Percentiles rank a stretch among this genome's conserved stretches.
Conservation (phyloP, 23 tunicate species). For the Halocynthia roretzi region DNA sequence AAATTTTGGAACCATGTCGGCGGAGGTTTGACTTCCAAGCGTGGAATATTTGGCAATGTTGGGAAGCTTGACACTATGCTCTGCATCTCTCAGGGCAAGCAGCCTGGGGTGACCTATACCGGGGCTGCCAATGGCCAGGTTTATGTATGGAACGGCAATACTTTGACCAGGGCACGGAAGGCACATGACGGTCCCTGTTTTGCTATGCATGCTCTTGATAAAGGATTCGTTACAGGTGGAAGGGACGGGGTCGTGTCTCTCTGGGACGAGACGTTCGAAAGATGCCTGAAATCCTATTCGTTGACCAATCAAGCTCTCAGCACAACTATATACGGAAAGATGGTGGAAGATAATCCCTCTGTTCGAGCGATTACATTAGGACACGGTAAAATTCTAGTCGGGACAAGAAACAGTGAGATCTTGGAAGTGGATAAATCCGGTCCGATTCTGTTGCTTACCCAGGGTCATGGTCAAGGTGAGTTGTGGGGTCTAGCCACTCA, state of each 20-base stretch:
- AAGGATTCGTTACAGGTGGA: slow-evolving; percentile 97
- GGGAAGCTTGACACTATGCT: slow-evolving; percentile 87
- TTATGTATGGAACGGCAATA: slow-evolving; percentile 69
- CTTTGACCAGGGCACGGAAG: slow-evolving; percentile 48
- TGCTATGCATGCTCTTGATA: slow-evolving; percentile 86
- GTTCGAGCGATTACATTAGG: slow-evolving; percentile 89
- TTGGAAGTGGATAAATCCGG: slow-evolving; percentile 82
- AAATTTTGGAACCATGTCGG: slow-evolving; percentile 97
- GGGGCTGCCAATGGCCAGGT: slow-evolving; percentile 92
- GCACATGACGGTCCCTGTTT: slow-evolving; percentile 96
- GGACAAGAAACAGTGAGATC: slow-evolving; percentile 90
- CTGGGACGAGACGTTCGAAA: slow-evolving; percentile 77
- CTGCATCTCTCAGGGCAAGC: slow-evolving; percentile 74
- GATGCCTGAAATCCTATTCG: slow-evolving; percentile 56
- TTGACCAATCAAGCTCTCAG: slow-evolving; percentile 35
- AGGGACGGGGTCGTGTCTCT: slow-evolving; percentile 84
- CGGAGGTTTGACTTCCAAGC: slow-evolving; percentile 79
- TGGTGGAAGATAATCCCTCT: slow-evolving; percentile 80
- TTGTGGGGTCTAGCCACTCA: slow-evolving; percentile 95
- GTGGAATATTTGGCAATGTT: slow-evolving; percentile 72
- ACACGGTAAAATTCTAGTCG: slow-evolving; percentile 60
- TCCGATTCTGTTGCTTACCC: slow-evolving; percentile 51
- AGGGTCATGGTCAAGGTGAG: slow-evolving; percentile 97
- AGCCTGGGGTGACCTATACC: slow-evolving; percentile 41
- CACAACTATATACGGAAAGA: slow-evolving; percentile 33